Percentiles rank a stretch among this genome's conserved stretches.
phyloP scores from a whole-genome alignment of 2,797 vertebrate species.

The Pygocentrus nattereri region DNA sequence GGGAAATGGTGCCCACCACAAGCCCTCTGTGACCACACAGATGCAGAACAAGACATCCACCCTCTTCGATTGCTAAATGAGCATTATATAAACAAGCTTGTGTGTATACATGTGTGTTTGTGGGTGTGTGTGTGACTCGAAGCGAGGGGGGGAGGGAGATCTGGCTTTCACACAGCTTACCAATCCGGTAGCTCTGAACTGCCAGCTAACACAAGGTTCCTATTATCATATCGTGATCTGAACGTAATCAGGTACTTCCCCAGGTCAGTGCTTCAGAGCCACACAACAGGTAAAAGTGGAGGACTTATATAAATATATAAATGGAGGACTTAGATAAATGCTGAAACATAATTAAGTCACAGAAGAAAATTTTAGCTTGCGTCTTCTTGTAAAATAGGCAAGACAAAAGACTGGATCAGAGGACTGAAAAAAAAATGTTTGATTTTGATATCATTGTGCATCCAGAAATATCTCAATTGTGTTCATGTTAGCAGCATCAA shows the following conservation, averaged over 20 bases:
- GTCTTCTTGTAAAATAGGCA: not conserved
- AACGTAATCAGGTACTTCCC: constrained; percentile 30
- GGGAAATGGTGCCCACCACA: constrained; percentile 47
- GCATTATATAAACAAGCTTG: constrained; percentile 20
- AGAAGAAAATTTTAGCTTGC: not conserved
- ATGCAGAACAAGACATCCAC: constrained; percentile 42
- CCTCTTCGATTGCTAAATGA: constrained; percentile 10
- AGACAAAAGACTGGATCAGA: not conserved
- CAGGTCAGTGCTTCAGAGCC: constrained; percentile 13
- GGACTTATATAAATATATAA: too few relatives aligned
- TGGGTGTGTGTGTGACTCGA: not conserved
- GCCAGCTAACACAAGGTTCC: constrained; percentile 47
- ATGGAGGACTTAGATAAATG: not conserved
- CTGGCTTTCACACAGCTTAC: constrained; percentile 40
- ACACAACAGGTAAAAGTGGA: not conserved
- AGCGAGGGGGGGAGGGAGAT: not conserved
- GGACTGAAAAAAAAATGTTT: too few relatives aligned
- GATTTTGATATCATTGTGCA: too few relatives aligned
- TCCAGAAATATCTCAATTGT: too few relatives aligned
- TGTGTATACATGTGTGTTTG: too few relatives aligned
- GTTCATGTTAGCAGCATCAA: too few relatives aligned
- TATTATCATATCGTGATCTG: constrained; percentile 44
- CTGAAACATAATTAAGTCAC: not conserved
- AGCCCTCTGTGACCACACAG: constrained; percentile 21
- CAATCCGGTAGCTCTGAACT: constrained; percentile 42